Conservation (phyloP, 2,797 vertebrate species). For the Sparidentex hasta region DNA sequence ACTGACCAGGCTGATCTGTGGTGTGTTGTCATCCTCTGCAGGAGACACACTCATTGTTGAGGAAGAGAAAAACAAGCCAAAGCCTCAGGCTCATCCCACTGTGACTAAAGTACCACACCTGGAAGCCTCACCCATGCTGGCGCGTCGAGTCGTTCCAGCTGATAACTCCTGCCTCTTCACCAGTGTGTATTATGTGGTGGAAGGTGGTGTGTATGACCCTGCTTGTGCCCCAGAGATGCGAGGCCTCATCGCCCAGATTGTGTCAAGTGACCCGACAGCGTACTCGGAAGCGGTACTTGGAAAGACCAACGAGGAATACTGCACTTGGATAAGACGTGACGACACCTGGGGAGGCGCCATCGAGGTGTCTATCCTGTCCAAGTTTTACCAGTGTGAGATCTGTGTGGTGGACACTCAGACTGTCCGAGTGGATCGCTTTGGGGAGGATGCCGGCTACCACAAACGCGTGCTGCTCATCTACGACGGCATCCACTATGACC, state of each 20-base stretch:
- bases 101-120: conserved; percentile 83
- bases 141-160: conserved; percentile 91
- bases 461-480: conserved; percentile 96
- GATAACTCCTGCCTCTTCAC: conserved; percentile 99
- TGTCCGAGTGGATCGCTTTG: conserved; percentile 96
- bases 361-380: conserved; percentile 96
- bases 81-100: conserved; percentile 76
- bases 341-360: conserved; percentile 99
- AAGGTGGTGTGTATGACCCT: conserved; percentile 93
- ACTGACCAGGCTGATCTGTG: conserved; percentile 20
- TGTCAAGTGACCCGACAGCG: conserved; percentile 90
- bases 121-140: conserved; percentile 82
- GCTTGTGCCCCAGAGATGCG: conserved; percentile 94
- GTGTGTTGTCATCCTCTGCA: conserved; percentile 66
- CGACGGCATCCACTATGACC: conserved; percentile 98
- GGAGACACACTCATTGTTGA: conserved; percentile 98
- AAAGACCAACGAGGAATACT: conserved; percentile 95
- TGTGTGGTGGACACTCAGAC: conserved; percentile 99
- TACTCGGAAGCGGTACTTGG: conserved; percentile 96
- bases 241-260: conserved; percentile 94
- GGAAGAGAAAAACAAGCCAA: conserved; percentile 92
- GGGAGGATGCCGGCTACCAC: conserved; percentile 94
- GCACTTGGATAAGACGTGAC: conserved; percentile 93
- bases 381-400: conserved; percentile 98
- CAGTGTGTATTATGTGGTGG: conserved; percentile 95